Evolutionary conservation across 2,113 vertebrate genomes (phyloP).

Genomic region (Tyto alba): DNA sequence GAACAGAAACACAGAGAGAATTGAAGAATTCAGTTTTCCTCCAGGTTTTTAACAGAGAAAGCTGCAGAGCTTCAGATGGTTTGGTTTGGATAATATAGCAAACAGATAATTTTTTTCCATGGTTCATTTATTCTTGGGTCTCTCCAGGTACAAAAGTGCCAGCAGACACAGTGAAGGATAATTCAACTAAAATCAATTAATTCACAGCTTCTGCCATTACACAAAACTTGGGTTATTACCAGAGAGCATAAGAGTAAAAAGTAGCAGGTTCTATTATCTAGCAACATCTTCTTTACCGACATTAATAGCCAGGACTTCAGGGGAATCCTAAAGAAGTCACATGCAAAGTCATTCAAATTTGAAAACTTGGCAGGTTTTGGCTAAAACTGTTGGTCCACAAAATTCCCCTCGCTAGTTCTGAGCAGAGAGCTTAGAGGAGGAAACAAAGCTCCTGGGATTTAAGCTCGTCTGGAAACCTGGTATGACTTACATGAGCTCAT

Average conservation of each 20-base stretch:
- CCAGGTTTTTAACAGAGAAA: background rate
- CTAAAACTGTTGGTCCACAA: background rate
- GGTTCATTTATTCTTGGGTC: rapidly evolving
- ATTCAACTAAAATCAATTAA: background rate
- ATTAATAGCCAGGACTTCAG: background rate
- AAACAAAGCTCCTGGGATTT: background rate
- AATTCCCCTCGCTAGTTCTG: background rate
- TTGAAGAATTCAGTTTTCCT: background rate
- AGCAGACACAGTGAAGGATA: background rate
- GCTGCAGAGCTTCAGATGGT: too few relatives aligned
- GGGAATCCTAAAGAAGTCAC: background rate
- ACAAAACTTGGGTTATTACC: background rate
- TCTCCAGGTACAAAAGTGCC: background rate
- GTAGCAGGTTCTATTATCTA: background rate
- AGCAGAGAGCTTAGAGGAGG: background rate
- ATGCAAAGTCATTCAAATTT: rapidly evolving
- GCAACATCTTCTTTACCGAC: background rate
- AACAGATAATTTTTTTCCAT: background rate
- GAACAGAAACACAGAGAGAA: background rate
- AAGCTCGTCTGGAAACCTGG: background rate
- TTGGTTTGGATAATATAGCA: too few relatives aligned
- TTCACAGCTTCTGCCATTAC: background rate
- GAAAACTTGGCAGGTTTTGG: background rate
- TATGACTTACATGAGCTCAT: background rate
- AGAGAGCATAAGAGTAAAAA: background rate